Evolutionary conservation across 2,888 invertebrate species (phyloP), one percentile per base, ranked within the genome.

Genomic region (Atethmia centrago): DNA sequence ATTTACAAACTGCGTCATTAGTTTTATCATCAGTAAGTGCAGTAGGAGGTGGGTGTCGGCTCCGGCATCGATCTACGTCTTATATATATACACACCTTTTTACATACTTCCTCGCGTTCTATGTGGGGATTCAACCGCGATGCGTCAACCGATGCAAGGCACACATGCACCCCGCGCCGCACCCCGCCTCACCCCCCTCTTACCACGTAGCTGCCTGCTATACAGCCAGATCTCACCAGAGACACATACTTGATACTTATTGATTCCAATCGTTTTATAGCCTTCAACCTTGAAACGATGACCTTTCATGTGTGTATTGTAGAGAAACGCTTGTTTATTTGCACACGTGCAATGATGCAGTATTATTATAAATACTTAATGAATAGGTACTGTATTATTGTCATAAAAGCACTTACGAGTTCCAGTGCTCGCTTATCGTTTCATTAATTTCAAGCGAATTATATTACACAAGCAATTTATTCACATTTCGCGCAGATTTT

Each of bases 101-200:
- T 95, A 95, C 94, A 95, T 95, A 94, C 91, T 93, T 93, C 93
- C 93, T 93, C 93, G 91, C 93, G 91, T 91, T 90, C 91, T 95
- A 95, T 95, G 94, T 95, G 93, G 95, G 94, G 94, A 94, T 94
- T 94, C 94, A 94, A 94, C 94, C 92, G 94, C 94, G 94, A 95
- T 95, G 95, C 95, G 95, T 95, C 95, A 95, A 95, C 93, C 90
- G 91, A 93, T 95, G 95, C 95, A 91, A 91, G 91, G 90, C 90
- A 95, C 90, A 95, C 92, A 93, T 93, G 93, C 93, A 93, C 90
- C 91, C 90, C 93, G 86, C 89, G 77, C 88, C 90, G 89, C 90
- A 85, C 88, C 71, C 79, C 80, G 70, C 82, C 42, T 70, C 80
- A 77, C 83, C 64, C 85, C 86, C 83, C 89, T 68, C 87, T 77